phyloP scores from a whole-genome alignment of 2,888 invertebrate species.

The Lordiphosa andalusiaca region DNA sequence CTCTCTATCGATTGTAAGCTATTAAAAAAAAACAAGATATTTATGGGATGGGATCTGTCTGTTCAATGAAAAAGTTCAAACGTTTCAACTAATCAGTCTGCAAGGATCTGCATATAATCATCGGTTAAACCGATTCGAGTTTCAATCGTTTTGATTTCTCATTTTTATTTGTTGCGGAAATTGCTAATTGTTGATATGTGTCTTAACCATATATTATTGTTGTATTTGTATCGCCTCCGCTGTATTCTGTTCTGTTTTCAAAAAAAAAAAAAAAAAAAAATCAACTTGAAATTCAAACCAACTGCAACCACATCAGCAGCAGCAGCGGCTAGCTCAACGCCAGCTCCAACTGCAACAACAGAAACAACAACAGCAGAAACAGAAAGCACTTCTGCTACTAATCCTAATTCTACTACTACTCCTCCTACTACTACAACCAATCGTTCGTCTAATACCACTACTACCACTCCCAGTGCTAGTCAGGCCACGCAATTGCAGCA shows the following conservation, averaged over 20 bases:
- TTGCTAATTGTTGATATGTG: slow-evolving; percentile 50
- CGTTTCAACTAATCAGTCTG: slow-evolving; percentile 3
- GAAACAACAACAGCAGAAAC: slow-evolving; percentile 76
- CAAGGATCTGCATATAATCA: slow-evolving; percentile 14
- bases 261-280: slow-evolving; percentile 18
- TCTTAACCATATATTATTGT: slow-evolving; percentile 29
- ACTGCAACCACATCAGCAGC: slow-evolving; percentile 25
- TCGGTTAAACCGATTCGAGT: slow-evolving; percentile 2
- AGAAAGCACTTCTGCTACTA: slow-evolving; percentile 56
- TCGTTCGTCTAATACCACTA: slow-evolving; percentile 59
- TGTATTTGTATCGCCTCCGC: slow-evolving; percentile 71
- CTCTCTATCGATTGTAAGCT: too few relatives aligned
- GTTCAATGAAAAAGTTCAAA: too few relatives aligned
- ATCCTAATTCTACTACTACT: slow-evolving; percentile 50
- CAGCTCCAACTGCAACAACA: slow-evolving; percentile 43
- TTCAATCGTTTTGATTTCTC: slow-evolving; percentile 11
- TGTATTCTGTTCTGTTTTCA: slow-evolving; percentile 68
- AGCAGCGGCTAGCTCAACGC: slow-evolving; percentile 22
- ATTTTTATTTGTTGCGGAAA: slow-evolving; percentile 22
- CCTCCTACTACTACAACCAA: slow-evolving; percentile 29
- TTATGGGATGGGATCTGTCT: too few relatives aligned
- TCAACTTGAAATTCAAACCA: slow-evolving; percentile 53
- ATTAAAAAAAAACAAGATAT: too few relatives aligned
- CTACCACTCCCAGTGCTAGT: slow-evolving; percentile 46
- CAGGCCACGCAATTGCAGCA: slow-evolving; percentile 33